These are phyloP conservation scores for Anableps anableps DNA, from an alignment of 2,797 vertebrate genomes.

Conservation along the genomic window DNA sequence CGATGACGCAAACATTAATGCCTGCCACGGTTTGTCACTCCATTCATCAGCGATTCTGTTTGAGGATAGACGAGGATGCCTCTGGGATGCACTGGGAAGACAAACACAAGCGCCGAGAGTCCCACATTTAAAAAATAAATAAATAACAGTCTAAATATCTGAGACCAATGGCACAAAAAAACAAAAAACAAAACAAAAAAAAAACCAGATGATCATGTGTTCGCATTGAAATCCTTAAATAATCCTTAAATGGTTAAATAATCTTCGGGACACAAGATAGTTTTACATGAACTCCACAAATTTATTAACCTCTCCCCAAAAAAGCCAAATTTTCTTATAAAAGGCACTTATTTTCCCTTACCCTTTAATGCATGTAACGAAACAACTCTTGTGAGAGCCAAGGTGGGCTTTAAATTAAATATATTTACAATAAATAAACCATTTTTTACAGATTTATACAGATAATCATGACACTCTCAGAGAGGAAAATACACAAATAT, in stretches of 20 bases:
- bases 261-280: constrained; percentile 21
- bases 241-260: constrained; percentile 28
- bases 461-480: constrained; percentile 58
- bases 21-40: constrained; percentile 70
- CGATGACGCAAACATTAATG: constrained; percentile 70
- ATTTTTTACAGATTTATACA: constrained; percentile 80
- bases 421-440: constrained; percentile 85
- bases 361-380: constrained; percentile 72
- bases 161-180: not conserved
- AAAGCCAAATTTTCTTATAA: constrained; percentile 64
- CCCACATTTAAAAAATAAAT: constrained; percentile 5
- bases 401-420: constrained; percentile 82
- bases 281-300: constrained; percentile 71
- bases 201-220: constrained; percentile 36
- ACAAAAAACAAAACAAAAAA: constrained; percentile 9
- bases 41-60: constrained; percentile 80
- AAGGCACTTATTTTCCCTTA: constrained; percentile 80
- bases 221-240: constrained; percentile 25
- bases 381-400: constrained; percentile 66
- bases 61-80: constrained; percentile 76
- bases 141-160: not conserved
- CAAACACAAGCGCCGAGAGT: constrained; percentile 35
- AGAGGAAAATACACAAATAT: constrained; percentile 54
- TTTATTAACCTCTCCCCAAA: constrained; percentile 77
- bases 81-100: constrained; percentile 65